Conservation (phyloP, 2,888 invertebrate species). For the Teleogryllus oceanicus region DNA sequence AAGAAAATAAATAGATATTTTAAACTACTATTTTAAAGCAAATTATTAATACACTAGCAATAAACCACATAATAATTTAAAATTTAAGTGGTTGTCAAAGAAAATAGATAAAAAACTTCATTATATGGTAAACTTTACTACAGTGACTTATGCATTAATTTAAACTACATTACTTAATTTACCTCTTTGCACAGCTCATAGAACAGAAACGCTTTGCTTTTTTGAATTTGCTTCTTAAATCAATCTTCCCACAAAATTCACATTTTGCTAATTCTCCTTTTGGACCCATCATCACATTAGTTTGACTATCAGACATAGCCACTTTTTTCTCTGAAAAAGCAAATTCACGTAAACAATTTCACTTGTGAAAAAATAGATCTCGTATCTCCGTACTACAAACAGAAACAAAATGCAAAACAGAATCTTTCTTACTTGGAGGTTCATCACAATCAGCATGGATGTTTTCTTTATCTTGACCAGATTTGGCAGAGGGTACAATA, state of each 20-base stretch:
- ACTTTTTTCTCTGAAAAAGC: conserved; percentile 48
- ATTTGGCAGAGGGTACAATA: conserved; percentile 45
- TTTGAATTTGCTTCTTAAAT: conserved; percentile 63
- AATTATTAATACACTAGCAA: too few relatives aligned
- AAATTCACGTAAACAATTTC: conserved; percentile 20
- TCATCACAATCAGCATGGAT: conserved; percentile 63
- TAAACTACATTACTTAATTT: conserved; percentile 36
- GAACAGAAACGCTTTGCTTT: conserved; percentile 75
- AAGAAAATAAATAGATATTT: too few relatives aligned
- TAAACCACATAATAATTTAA: too few relatives aligned
- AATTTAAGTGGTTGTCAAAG: too few relatives aligned
- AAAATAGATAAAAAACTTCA: too few relatives aligned
- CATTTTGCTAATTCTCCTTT: conserved; percentile 60
- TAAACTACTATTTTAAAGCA: too few relatives aligned
- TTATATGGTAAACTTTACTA: too few relatives aligned
- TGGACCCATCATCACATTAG: conserved; percentile 38
- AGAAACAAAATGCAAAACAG: neutral
- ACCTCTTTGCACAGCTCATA: conserved; percentile 66
- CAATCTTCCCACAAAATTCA: conserved; percentile 70
- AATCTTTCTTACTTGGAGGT: conserved; percentile 70
- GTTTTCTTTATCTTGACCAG: conserved; percentile 46
- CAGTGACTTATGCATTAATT: too few relatives aligned
- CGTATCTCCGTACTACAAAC: neutral
- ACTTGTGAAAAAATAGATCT: neutral
- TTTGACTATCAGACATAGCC: conserved; percentile 43